Evolutionary conservation across 2,888 invertebrate genomes (phyloP), one percentile per base, ranked within the genome.

Genomic region (Sphecodes monilicornis): DNA sequence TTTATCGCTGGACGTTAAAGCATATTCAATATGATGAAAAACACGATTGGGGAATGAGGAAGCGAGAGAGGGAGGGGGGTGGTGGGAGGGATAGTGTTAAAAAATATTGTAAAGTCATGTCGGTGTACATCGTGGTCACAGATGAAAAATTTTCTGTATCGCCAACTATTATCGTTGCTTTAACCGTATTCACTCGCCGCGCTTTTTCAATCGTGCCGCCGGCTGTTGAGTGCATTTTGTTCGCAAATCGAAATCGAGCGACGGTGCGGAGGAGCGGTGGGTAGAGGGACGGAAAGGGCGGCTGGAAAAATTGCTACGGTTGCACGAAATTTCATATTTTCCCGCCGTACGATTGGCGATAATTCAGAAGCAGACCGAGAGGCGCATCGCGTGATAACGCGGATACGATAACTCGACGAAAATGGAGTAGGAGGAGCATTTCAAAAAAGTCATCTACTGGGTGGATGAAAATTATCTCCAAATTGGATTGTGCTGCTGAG

Each of bases 61-160:
- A 8, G 1, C 18, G 16, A 3, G 4, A 29, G 16, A 29, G 10
- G 16, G n/a, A 22, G 46, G 10, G 29, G 70, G 26, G 26, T 5
- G 22, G 64, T 41, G 54, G 11, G 54, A 13, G 26, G 41, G 43
- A 50, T 18, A 69, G 18, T 26, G 77, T 70, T 64, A 54, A 29
- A 29, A 81, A 88, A 86, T 80, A 77, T 86, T 88, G 89, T 76
- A 83, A 89, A 84, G 82, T 88, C 72, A 66, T 57, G 43, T 72
- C 71, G 79, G 8, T 73, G 77, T 72, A 32, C 78, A 64, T 78
- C 86, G 85, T 85, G 60, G 76, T 80, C 76, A 75, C 88, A 80
- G 84, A 89, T 89, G 89, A 89, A 89, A 89, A 88, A 84, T 89
- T 89, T 87, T 89, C 88, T 88, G 85, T 89, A 89, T 89, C 89